phyloP scores from a whole-genome alignment of 2,888 invertebrate species.

The Maniola hyperantus region DNA sequence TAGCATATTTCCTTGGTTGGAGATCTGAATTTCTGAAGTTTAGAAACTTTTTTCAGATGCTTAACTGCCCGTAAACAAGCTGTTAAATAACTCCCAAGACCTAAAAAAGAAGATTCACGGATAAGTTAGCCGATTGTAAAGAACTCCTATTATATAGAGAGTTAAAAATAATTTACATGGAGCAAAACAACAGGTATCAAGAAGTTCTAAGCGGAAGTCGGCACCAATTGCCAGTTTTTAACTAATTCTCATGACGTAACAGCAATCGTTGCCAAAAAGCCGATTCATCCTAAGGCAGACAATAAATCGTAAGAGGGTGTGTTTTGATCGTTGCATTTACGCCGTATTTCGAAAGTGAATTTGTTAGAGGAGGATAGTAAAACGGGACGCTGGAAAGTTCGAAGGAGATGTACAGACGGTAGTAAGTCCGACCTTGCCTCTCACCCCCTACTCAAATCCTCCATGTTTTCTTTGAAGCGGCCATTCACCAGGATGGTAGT shows the following conservation, averaged over 20 bases:
- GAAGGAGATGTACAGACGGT: slow-evolving; percentile 63
- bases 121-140: no score
- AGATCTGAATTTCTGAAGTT: neutral
- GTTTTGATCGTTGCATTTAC: slow-evolving; percentile 65
- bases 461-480: slow-evolving; percentile 61
- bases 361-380: slow-evolving; percentile 50
- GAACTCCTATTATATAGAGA: no score
- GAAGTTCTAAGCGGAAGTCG: slow-evolving; percentile 1
- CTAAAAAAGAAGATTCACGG: no score
- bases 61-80: no score
- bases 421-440: slow-evolving; percentile 74
- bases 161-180: neutral
- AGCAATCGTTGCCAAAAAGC: slow-evolving; percentile 35
- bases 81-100: no score
- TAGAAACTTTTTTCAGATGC: no score
- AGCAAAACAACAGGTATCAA: neutral
- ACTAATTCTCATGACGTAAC: slow-evolving; percentile 29
- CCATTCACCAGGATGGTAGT: slow-evolving; percentile 72
- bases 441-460: slow-evolving; percentile 56
- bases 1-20: neutral
- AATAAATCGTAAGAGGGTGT: slow-evolving; percentile 55
- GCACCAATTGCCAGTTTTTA: slow-evolving; percentile 17
- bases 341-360: slow-evolving; percentile 61
- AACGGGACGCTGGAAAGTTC: slow-evolving; percentile 37
- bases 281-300: slow-evolving; percentile 49